Evolutionary conservation across 2,888 invertebrate species (phyloP).

Genomic region (Caenorhabditis angaria): DNA sequence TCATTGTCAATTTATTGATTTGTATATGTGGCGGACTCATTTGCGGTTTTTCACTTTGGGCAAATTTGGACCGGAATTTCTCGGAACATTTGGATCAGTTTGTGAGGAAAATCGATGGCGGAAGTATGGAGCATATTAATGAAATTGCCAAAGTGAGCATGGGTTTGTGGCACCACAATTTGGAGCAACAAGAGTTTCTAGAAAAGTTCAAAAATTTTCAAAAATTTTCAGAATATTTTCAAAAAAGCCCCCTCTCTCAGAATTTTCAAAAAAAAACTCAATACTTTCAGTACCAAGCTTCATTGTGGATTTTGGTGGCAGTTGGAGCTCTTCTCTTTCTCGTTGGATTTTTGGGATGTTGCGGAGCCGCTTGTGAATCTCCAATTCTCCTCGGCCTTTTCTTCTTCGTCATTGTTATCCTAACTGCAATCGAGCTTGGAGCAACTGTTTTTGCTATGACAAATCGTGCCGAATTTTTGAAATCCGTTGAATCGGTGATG

Average conservation of each 20-base stretch:
- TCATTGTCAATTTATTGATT: constrained; percentile 63
- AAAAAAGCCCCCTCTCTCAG: neutral
- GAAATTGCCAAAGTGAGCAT: constrained; percentile 58
- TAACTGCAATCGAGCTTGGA: constrained; percentile 60
- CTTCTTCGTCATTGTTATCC: constrained; percentile 64
- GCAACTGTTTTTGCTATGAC: constrained; percentile 62
- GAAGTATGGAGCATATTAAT: constrained; percentile 43
- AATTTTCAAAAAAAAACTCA: neutral
- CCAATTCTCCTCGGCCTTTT: constrained; percentile 64
- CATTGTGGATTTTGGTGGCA: constrained; percentile 69
- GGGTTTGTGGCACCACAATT: too few relatives aligned
- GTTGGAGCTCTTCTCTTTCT: constrained; percentile 67
- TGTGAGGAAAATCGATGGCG: constrained; percentile 43
- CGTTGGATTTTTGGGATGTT: constrained; percentile 71
- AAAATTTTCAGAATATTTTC: neutral
- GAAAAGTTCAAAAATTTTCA: too few relatives aligned
- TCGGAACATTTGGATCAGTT: constrained; percentile 49
- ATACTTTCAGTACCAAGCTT: constrained; percentile 67
- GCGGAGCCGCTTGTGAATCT: constrained; percentile 68
- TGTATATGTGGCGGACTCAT: constrained; percentile 67
- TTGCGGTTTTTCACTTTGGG: constrained; percentile 70
- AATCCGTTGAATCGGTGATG: constrained; percentile 53
- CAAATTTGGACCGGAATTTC: constrained; percentile 69
- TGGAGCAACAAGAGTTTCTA: too few relatives aligned
- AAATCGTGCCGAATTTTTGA: constrained; percentile 60